A percentile compares a stretch with the other conserved stretches of the same genome.
Conservation (phyloP, 2,113 vertebrate genomes). For the Rhinogobius similis region DNA sequence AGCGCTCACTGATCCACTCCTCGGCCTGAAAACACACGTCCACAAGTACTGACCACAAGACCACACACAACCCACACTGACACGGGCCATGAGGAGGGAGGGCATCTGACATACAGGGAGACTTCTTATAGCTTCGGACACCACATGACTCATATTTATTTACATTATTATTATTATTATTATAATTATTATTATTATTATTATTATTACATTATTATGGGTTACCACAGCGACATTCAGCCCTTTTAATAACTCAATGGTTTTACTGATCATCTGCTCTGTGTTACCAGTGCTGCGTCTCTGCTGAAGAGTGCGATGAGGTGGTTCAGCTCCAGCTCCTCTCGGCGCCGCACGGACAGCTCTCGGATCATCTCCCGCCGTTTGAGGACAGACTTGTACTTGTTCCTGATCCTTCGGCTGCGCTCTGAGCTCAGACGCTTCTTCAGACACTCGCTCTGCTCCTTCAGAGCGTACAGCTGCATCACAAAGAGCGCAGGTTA, state of each 20-base stretch:
- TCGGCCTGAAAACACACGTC: slow-evolving; percentile 72
- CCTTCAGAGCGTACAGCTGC: slow-evolving; percentile 80
- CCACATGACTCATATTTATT: too few relatives aligned
- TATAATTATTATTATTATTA: too few relatives aligned
- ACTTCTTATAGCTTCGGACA: too few relatives aligned
- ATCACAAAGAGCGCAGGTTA: background rate
- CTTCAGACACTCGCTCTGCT: slow-evolving; percentile 73
- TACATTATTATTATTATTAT: too few relatives aligned
- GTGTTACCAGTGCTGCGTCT: slow-evolving; percentile 79
- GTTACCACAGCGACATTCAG: too few relatives aligned
- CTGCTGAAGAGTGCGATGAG: slow-evolving; percentile 78
- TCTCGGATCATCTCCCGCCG: slow-evolving; percentile 74
- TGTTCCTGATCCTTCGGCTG: slow-evolving; percentile 60
- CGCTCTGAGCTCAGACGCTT: slow-evolving; percentile 63
- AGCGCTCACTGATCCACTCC: slow-evolving; percentile 84
- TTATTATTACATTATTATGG: too few relatives aligned
- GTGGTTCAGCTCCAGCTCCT: slow-evolving; percentile 78
- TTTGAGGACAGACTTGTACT: slow-evolving; percentile 65
- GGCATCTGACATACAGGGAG: too few relatives aligned
- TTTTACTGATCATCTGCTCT: too few relatives aligned
- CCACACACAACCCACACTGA: too few relatives aligned
- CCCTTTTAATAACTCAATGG: too few relatives aligned
- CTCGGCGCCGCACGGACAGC: slow-evolving; percentile 72
- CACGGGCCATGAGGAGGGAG: too few relatives aligned
- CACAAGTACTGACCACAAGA: too few relatives aligned